Percentiles rank a stretch among this genome's conserved stretches.
Conservation (phyloP, 2,797 vertebrate species). For the Telmatherina bonti region DNA sequence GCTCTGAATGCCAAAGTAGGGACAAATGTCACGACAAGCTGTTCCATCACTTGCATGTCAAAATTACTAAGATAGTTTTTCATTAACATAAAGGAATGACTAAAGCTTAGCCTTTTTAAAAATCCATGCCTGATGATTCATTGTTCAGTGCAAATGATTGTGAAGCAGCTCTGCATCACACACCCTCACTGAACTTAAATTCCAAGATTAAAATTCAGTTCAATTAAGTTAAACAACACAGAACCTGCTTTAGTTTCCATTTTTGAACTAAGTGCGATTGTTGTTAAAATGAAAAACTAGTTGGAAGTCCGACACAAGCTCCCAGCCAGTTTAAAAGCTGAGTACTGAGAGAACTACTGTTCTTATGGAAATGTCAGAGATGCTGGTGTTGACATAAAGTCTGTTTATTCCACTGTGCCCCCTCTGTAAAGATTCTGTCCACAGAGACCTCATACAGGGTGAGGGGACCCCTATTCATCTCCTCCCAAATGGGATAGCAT, state of each 20-base stretch:
- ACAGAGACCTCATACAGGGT: slow-evolving; percentile 78
- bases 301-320: slow-evolving; percentile 3
- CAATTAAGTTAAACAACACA: slow-evolving; percentile 3
- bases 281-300: slow-evolving; percentile 10
- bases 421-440: slow-evolving; percentile 75
- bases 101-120: slow-evolving; percentile 45
- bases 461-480: slow-evolving; percentile 83
- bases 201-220: slow-evolving; percentile 42
- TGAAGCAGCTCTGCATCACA: slow-evolving; percentile 21
- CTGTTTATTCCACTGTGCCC: slow-evolving; percentile 76
- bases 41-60: slow-evolving; percentile 61
- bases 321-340: slow-evolving; percentile 10
- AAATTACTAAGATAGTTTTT: slow-evolving; percentile 59
- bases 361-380: slow-evolving; percentile 51
- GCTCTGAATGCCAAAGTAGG: slow-evolving; percentile 59
- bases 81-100: slow-evolving; percentile 64
- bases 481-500: slow-evolving; percentile 82
- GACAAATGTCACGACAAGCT: slow-evolving; percentile 74
- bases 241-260: slow-evolving; percentile 12
- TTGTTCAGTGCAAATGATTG: slow-evolving; percentile 32
- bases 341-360: slow-evolving; percentile 3
- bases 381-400: slow-evolving; percentile 77
- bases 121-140: slow-evolving; percentile 39
- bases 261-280: not conserved
- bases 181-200: slow-evolving; percentile 10